Percentiles rank a stretch among this genome's conserved stretches.
Conservation (phyloP, 2,797 vertebrate genomes). For the Lagocephalus sceleratus region DNA sequence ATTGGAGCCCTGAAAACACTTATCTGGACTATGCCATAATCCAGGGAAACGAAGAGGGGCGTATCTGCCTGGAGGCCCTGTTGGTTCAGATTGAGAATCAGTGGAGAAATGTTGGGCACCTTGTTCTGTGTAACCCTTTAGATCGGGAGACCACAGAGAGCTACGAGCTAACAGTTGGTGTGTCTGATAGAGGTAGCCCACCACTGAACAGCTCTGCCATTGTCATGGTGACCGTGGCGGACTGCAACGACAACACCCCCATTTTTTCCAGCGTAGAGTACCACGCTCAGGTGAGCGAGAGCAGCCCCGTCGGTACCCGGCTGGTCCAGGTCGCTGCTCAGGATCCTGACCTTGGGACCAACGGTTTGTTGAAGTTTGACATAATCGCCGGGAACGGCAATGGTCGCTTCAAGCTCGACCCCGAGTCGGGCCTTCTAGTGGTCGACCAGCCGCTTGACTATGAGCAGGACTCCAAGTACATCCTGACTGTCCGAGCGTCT, state of each 20-base stretch:
- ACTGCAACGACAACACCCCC: constrained; percentile 88
- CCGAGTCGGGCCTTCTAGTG: constrained; percentile 78
- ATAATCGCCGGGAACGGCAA: constrained; percentile 85
- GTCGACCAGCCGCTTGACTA: constrained; percentile 82
- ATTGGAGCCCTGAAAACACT: constrained; percentile 78
- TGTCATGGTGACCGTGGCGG: constrained; percentile 80
- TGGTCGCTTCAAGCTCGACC: constrained; percentile 78
- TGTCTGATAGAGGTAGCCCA: constrained; percentile 79
- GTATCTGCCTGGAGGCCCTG: constrained; percentile 80
- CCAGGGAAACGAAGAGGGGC: constrained; percentile 77
- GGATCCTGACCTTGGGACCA: constrained; percentile 79
- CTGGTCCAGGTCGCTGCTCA: constrained; percentile 78
- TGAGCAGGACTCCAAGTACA: constrained; percentile 81
- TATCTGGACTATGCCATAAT: constrained; percentile 80
- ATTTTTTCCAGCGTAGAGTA: constrained; percentile 79
- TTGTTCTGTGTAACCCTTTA: constrained; percentile 79
- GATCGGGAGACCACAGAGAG: constrained; percentile 79
- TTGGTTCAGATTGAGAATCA: constrained; percentile 62
- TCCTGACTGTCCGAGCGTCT: constrained; percentile 81
- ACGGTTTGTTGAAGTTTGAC: constrained; percentile 79
- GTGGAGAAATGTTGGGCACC: constrained; percentile 68
- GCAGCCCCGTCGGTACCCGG: constrained; percentile 69
- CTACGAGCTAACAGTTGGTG: constrained; percentile 80
- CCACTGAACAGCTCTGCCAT: constrained; percentile 78
- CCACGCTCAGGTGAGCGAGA: constrained; percentile 80